Evolutionary conservation across 2,113 vertebrate genomes (phyloP), one percentile per base, ranked within the genome.

Genomic region (Formicarius rufipectus): DNA sequence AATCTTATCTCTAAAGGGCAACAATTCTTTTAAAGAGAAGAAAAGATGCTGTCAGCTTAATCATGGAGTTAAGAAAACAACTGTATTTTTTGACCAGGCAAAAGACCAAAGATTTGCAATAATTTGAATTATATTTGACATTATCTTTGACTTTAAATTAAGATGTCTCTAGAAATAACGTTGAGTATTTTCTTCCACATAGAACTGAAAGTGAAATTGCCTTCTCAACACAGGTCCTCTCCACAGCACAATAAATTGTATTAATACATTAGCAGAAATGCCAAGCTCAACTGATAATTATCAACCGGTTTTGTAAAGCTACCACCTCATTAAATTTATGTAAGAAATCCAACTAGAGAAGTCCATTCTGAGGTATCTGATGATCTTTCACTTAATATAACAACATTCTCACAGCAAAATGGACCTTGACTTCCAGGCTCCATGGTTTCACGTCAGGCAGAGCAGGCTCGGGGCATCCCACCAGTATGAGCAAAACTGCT

Each of bases 271-370:
- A 93, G 63, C 59, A 92, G 92, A 97, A 77, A 87, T 92, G 81
- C 95, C 85, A 91, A 87, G 74, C 72, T 86, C 89, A 86, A 64
- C 76, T 90, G 94, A 95, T 91, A 96, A 96, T 95, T 95, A 96
- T 82, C 87, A 95, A 68, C 84, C 10, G 86, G 30, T 44, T 91
- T 90, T 88, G 50, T 42, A 67, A 95, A 95, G 88, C 64, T 66
- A 91, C 9, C 67, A 56, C 56, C 44, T 96, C 87, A 92, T 93
- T 95, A 95, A 93, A 93, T 95, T 85, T 94, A 91, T 92, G 84
- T 82, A 84, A 67, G n/a, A 62, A 7, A 80, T 49, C 79, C 95
- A 87, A 91, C 53, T 59, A 93, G 21, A 35, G 3, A 96, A 81
- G 74, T 92, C 52, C 33, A 31, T 94, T 95, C 85, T 87, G 69